phyloP scores from a whole-genome alignment of 2,888 invertebrate species.

The Patella ulyssiponensis region DNA sequence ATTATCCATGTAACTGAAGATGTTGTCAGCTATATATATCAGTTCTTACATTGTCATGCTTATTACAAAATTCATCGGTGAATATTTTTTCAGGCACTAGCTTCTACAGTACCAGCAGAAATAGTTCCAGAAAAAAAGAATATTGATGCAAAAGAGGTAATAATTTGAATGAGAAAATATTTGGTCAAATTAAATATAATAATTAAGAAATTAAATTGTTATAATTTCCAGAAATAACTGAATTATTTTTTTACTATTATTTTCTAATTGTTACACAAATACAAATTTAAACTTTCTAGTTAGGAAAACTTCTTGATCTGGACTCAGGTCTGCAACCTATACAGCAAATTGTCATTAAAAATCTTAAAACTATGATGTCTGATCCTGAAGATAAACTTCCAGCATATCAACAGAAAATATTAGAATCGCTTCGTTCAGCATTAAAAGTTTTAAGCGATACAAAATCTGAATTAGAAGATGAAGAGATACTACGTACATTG shows the following conservation, averaged over 20 bases:
- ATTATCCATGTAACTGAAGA: too few relatives aligned
- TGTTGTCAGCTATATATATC: too few relatives aligned
- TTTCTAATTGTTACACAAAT: too few relatives aligned
- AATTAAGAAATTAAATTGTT: too few relatives aligned
- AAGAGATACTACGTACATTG: slow-evolving; percentile 52
- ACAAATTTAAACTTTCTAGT: too few relatives aligned
- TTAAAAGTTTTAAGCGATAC: not conserved
- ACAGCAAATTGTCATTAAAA: slow-evolving; percentile 45
- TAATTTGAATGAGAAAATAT: too few relatives aligned
- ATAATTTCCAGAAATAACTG: too few relatives aligned
- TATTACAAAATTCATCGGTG: too few relatives aligned
- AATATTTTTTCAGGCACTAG: not conserved
- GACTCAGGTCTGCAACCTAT: slow-evolving; percentile 34
- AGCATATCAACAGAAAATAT: not conserved
- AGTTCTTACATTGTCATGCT: too few relatives aligned
- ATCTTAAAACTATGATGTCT: slow-evolving; percentile 46
- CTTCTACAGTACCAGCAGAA: slow-evolving; percentile 1
- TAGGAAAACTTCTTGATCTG: too few relatives aligned
- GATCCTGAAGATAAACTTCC: slow-evolving; percentile 26
- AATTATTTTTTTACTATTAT: too few relatives aligned
- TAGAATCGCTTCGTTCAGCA: slow-evolving; percentile 8
- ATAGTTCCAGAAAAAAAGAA: not conserved
- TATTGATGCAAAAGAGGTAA: slow-evolving; percentile 8
- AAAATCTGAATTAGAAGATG: slow-evolving; percentile 34
- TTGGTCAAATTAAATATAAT: too few relatives aligned